Conservation (phyloP, 2,888 invertebrate species). For the Cistogaster globosa region DNA sequence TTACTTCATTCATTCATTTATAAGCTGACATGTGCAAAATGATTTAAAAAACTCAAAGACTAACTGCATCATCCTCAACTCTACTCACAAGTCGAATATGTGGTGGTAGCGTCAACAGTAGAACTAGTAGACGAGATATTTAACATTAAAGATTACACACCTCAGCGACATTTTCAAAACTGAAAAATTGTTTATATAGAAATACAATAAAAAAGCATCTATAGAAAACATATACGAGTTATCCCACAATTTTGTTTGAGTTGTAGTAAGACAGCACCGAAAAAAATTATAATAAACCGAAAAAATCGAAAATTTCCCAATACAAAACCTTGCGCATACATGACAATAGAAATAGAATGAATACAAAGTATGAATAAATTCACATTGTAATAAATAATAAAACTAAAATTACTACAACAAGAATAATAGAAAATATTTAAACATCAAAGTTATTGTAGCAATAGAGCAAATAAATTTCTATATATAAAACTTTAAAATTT, state of each 20-base stretch:
- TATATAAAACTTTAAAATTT: neutral
- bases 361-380: slow-evolving; percentile 67
- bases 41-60: neutral
- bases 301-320: slow-evolving; percentile 62
- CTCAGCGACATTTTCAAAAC: slow-evolving; percentile 65
- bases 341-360: slow-evolving; percentile 69
- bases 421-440: slow-evolving; percentile 13
- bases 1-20: slow-evolving; percentile 30
- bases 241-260: slow-evolving; percentile 64
- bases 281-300: slow-evolving; percentile 17
- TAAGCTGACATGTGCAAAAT: slow-evolving; percentile 16
- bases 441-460: neutral
- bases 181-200: neutral
- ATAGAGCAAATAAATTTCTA: slow-evolving; percentile 16
- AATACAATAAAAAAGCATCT: slow-evolving; percentile 24
- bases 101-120: slow-evolving; percentile 29
- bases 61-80: slow-evolving; percentile 7
- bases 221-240: slow-evolving; percentile 17
- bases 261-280: slow-evolving; percentile 35
- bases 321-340: slow-evolving; percentile 69
- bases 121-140: slow-evolving; percentile 60
- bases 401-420: slow-evolving; percentile 40
- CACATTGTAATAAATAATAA: slow-evolving; percentile 61
- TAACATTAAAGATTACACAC: slow-evolving; percentile 70
- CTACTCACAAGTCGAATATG: neutral